Base-by-base conservation (phyloP, 2,113 vertebrate species). In the Platichthys stellatus region DNA sequence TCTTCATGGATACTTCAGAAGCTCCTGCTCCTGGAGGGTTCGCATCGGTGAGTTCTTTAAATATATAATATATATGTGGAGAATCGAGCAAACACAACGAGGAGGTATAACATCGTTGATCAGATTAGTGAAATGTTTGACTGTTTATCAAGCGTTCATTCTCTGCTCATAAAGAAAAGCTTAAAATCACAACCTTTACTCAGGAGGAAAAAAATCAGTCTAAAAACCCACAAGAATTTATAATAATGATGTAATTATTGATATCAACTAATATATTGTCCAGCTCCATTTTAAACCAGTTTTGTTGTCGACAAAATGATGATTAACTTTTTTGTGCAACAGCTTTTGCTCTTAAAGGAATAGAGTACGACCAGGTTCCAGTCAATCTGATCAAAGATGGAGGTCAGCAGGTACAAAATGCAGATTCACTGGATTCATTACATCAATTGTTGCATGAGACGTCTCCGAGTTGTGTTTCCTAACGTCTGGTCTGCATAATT, bases 21-120 rank as follows among this genome's bases (percentile, higher is more conserved):
- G 98, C 72, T 99, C 98, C 74, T 99, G 98, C 81, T 95, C 98
- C 8, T 99, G 98, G 98, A 96, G 98, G 90, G 98, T 99, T 43
- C 94, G 98, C 82, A 98, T 97, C 0, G 98, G 98, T 99, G 94
- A 97, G 96, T 78, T 51, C 31, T 31, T 31, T 31, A 31, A 31
- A 31, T 31, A 31, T 31, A 31, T 31, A 31, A 2, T 40, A 12
- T 40, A 40, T 12, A 40, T 40, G 38, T 40, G 10, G 1, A 40
- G 9, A 40, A 43, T 43, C 12, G 40, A 13, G 40, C 40, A 43
- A 43, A 13, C 40, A 43, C 40, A 43, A 8, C 2, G 40, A 43
- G 11, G 40, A 3, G 40, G 40, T 40, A 2, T 40, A 40, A 40
- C 38, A 40, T 40, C 38, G 2, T 10, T 40, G 38, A 40, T 40